Evolutionary conservation across 2,888 invertebrate species (phyloP).

Genomic region (Prenolepis imparis): DNA sequence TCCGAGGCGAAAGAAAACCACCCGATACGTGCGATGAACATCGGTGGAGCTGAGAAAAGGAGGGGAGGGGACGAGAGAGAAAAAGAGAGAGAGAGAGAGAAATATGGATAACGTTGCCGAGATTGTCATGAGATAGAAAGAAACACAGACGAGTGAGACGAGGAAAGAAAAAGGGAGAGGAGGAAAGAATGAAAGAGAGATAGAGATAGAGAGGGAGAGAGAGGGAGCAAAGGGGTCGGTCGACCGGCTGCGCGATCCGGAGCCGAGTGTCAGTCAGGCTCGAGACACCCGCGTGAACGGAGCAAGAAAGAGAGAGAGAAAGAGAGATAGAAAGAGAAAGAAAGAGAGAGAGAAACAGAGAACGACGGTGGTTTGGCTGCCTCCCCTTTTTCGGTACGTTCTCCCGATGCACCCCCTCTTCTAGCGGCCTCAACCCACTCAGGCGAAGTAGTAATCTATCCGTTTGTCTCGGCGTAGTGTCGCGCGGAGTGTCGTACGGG

Average conservation of each 20-base stretch:
- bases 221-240: constrained; percentile 51
- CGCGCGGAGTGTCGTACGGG: constrained; percentile 68
- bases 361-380: constrained; percentile 69
- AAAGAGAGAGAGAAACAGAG: background rate
- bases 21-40: constrained; percentile 62
- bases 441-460: constrained; percentile 46
- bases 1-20: constrained; percentile 57
- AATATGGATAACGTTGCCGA: background rate
- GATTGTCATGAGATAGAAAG: constrained; percentile 9
- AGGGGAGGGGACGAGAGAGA: background rate
- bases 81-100: background rate
- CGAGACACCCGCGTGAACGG: constrained; percentile 81
- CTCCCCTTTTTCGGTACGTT: constrained; percentile 68
- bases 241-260: constrained; percentile 36
- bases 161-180: constrained; percentile 6
- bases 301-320: constrained; percentile 42
- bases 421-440: constrained; percentile 61
- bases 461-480: constrained; percentile 66
- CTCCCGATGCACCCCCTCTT: constrained; percentile 70
- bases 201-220: constrained; percentile 14
- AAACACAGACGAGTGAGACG: background rate
- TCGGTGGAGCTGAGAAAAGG: constrained; percentile 44
- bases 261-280: constrained; percentile 82
- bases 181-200: background rate
- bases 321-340: background rate